Evolutionary conservation across 2,113 vertebrate species (phyloP), one percentile per base, ranked within the genome.

Genomic region (Sakesphorus luctuosus): DNA sequence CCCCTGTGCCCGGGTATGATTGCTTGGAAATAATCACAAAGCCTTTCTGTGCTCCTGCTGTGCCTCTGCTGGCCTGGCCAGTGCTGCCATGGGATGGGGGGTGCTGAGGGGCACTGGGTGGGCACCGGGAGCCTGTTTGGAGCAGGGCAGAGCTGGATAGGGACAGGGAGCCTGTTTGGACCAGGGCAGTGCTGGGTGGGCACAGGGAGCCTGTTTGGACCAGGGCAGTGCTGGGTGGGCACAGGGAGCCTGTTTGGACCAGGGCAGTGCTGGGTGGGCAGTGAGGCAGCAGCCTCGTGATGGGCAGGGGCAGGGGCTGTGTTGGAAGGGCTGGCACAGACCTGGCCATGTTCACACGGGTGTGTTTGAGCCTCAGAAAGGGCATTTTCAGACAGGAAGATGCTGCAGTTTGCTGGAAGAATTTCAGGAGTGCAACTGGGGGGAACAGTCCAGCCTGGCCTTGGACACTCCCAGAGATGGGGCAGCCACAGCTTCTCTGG

Each of bases 291-390:
- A 43, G 14, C 40, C 40, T 13, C 40, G 6, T 40, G 21, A 33
- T 18, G 23, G n/a, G 44, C 6, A 9, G n/a, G 40, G 36, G 49
- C 16, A 63, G 13, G 25, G 13, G 72, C 24, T 40, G 21, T 31
- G 8, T 24, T 12, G 44, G 86, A 28, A 86, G 71, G 56, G 50
- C 58, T 58, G 44, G 35, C 59, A 8, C 14, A 7, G 5, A 12
- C 14, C 3, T 8, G 16, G 7, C 81, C 0, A 6, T 5, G 20
- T 38, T 56, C 53, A 6, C 52, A 13, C 2, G 10, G 16, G 50
- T 33, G 17, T 3, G 6, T 52, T 33, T 1, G 10, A 11, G 66
- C 13, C 11, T 11, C 28, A 3, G 3, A 1, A 23, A 43, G 63
- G 84, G 62, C 18, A 2, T 13, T 84, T 19, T 40, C 47, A n/a